Evolutionary conservation across 35 echinoderm and acorn worm genomes (phyloP).

Genomic region (Heliocidaris erythrogramma): DNA sequence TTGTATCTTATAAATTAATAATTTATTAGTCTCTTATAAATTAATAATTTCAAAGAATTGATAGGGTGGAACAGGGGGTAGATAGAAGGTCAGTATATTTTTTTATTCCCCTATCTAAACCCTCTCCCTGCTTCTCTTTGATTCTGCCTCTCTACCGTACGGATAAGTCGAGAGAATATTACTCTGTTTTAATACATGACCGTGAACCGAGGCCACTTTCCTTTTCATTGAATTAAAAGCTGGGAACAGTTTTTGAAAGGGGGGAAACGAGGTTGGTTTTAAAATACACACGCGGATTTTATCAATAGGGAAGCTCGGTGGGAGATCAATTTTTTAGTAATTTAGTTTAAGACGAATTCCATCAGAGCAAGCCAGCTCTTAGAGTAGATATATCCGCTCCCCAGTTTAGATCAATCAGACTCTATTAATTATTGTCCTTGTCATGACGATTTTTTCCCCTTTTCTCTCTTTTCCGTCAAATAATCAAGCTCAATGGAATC

Average conservation of each 20-base stretch:
- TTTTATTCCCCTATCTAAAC: too few relatives aligned
- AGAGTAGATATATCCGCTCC: not conserved
- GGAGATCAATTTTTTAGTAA: conserved; percentile 5
- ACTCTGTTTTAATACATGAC: not conserved
- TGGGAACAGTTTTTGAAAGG: not conserved
- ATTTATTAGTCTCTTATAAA: too few relatives aligned
- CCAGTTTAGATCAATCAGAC: not conserved
- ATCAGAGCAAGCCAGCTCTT: not conserved
- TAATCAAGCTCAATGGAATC: too few relatives aligned
- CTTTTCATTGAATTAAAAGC: not conserved
- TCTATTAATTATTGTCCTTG: not conserved
- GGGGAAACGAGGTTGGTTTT: not conserved
- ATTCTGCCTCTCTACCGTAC: too few relatives aligned
- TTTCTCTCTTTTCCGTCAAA: not conserved
- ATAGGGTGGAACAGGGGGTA: too few relatives aligned
- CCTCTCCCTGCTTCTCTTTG: too few relatives aligned
- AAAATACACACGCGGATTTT: conserved; percentile 12
- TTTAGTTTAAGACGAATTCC: not conserved
- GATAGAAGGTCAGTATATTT: too few relatives aligned
- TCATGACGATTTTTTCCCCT: not conserved
- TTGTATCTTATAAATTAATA: too few relatives aligned
- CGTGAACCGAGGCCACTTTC: not conserved
- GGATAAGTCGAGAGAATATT: not conserved
- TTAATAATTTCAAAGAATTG: too few relatives aligned
- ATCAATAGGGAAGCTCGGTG: not conserved